phyloP scores from a whole-genome alignment of 2,888 invertebrate species.

The Eilema depressum region DNA sequence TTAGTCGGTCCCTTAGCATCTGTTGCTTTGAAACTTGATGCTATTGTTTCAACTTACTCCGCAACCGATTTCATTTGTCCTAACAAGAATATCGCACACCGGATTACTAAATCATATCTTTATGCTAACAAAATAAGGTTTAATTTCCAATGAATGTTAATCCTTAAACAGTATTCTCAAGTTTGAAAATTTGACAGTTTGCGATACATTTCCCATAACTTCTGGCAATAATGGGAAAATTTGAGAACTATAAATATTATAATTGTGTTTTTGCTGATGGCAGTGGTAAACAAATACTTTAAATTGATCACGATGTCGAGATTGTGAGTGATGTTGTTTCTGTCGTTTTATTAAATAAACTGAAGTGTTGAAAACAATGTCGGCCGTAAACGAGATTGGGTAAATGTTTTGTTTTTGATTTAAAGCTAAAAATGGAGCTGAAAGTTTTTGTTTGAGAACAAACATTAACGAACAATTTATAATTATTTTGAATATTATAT shows the following conservation, averaged over 20 bases:
- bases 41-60: slow-evolving; percentile 71
- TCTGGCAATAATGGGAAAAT: slow-evolving; percentile 53
- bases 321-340: slow-evolving; percentile 12
- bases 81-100: slow-evolving; percentile 9
- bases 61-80: slow-evolving; percentile 50
- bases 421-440: neutral
- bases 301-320: slow-evolving; percentile 13
- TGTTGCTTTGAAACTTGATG: slow-evolving; percentile 76
- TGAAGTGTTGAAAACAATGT: neutral
- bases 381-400: neutral
- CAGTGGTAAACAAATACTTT: slow-evolving; percentile 24
- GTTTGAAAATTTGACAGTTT: slow-evolving; percentile 56
- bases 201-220: slow-evolving; percentile 58
- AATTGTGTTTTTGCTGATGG: slow-evolving; percentile 26
- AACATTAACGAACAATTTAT: neutral
- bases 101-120: neutral
- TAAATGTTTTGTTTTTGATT: neutral
- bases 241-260: slow-evolving; percentile 51
- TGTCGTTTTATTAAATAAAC: slow-evolving; percentile 5
- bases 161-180: slow-evolving; percentile 14
- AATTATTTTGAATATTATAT: neutral
- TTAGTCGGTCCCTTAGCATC: slow-evolving; percentile 73
- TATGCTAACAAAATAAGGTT: slow-evolving; percentile 13
- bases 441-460: neutral
- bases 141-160: slow-evolving; percentile 3